Percentiles rank a stretch among this genome's conserved stretches.
Evolutionary conservation across 2,113 vertebrate species (phyloP).

Genomic region (Mormoops blainvillei): DNA sequence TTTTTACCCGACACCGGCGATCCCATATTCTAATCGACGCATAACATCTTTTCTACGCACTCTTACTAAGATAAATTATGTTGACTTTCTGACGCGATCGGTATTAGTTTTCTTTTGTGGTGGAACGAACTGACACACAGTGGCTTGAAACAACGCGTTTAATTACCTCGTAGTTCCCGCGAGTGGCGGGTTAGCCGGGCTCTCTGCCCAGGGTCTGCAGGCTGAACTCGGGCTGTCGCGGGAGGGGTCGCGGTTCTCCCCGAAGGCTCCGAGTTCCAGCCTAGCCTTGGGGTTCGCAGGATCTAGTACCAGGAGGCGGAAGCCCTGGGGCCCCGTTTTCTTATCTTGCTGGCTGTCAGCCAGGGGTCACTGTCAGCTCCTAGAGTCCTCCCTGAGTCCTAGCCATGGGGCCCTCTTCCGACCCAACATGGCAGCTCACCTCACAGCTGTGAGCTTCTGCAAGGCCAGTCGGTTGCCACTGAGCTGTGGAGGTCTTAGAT

Average conservation of each 20-base stretch:
- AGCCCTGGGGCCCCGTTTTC: accelerated
- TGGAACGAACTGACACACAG: too few relatives aligned
- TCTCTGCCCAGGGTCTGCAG: not conserved
- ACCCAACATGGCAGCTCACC: accelerated
- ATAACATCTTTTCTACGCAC: too few relatives aligned
- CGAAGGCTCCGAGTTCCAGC: too few relatives aligned
- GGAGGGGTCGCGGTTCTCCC: accelerated
- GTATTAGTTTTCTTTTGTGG: not conserved
- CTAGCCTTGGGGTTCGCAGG: accelerated
- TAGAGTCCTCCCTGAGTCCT: not conserved
- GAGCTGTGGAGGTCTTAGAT: not conserved
- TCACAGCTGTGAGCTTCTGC: not conserved
- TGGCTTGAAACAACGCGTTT: accelerated
- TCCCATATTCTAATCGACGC: accelerated
- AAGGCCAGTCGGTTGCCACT: accelerated
- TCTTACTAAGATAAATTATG: not conserved
- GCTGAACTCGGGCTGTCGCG: not conserved
- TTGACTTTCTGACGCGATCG: not conserved
- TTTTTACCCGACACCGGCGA: not conserved
- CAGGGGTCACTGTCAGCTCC: not conserved
- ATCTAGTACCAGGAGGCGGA: accelerated
- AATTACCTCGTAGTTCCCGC: accelerated
- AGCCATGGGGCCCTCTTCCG: accelerated
- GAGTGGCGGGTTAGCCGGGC: accelerated
- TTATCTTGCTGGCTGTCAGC: not conserved